phyloP scores from a whole-genome alignment of 1,140 invertebrate genomes.

The Steinernema feltiae region DNA sequence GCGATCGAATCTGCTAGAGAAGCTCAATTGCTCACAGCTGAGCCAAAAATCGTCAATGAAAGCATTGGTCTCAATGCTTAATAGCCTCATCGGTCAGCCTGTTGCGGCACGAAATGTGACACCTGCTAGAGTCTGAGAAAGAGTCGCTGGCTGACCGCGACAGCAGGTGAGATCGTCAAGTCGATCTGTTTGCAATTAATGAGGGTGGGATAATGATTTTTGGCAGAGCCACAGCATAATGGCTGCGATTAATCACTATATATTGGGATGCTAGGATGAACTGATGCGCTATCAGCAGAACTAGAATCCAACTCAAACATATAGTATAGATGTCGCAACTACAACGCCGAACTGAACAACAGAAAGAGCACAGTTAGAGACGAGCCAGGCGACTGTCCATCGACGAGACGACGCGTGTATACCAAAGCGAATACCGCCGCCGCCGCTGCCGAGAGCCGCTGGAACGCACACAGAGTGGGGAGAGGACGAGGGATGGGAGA shows the following conservation, averaged over 20 bases:
- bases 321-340: neutral
- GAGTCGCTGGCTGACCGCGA: neutral
- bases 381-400: neutral
- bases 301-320: neutral
- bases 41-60: no score
- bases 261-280: no score
- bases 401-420: neutral
- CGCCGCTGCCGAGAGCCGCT: neutral
- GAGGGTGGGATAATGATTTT: neutral
- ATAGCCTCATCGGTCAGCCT: neutral
- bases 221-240: neutral
- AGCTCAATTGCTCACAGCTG: no score
- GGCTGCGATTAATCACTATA: neutral
- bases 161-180: neutral
- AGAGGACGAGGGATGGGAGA: neutral
- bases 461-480: no score
- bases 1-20: no score
- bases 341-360: neutral
- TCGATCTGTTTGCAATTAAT: neutral
- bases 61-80: neutral
- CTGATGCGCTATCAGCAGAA: neutral
- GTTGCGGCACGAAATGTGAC: conserved; percentile 7
- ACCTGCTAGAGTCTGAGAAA: neutral
- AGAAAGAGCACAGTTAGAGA: neutral
- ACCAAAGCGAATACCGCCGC: neutral